Base-by-base conservation (phyloP, 2,113 vertebrate genomes). In the Sciurus niger region DNA sequence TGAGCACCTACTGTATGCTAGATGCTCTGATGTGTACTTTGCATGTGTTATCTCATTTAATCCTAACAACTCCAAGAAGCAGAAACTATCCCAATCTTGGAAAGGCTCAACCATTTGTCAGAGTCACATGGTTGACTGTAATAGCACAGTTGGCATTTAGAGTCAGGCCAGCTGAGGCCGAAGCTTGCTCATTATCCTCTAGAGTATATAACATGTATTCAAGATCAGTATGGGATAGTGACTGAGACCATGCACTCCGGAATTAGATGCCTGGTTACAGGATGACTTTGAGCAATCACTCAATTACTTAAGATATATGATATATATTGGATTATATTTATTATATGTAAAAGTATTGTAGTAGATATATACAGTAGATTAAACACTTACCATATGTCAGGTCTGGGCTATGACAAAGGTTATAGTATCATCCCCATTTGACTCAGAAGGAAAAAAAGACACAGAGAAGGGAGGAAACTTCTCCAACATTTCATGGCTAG, bases 211-310 rank as follows among this genome's bases (percentile, higher is more conserved):
- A 20, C 0, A 4, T 65, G 4, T 22, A n/a, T 53, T 60, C 34
- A 73, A 55, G 11, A 74, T 58, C 6, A 2, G 24, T 22, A 76
- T 17, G 22, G 17, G 28, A 6, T 43, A 20, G 10, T 86, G 60
- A 48, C 60, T 86, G 70, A 86, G 12, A 79, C 40, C 28, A 65
- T 3, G 46, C 9, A 13, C 51, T 84, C 30, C 53, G 2, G 34
- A 95, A 24, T 84, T 55, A 48, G 32, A 43, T 4, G 6, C 20
- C 24, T 87, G 46, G 5, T 73, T 68, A 55, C 11, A 94, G 63
- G 34, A 37, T 37, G 37, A 76, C 55, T 72, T n/a, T 63, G 11
- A 97, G 20, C 9, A 94, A 94, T 32, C 63, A 20, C 8, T 96
- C 68, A 34, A 5, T 32, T 70, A 84, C 20, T 67, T 82, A 77